Evolutionary conservation across 2,113 vertebrate species (phyloP).

Genomic region (Chunga burmeisteri): DNA sequence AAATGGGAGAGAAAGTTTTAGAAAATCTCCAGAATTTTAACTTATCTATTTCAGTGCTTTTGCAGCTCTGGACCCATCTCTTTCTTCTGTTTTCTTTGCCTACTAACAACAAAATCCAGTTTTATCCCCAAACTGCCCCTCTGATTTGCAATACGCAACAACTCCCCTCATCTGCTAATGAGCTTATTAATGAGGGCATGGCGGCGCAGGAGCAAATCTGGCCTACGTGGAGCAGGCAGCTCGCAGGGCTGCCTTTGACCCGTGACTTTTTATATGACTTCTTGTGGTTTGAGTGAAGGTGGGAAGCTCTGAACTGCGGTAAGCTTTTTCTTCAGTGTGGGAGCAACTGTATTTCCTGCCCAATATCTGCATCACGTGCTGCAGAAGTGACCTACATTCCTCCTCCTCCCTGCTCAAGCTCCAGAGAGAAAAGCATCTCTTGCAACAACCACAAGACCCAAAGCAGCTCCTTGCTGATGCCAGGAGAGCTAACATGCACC

Average conservation of each 20-base stretch:
- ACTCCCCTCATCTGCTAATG: neutral
- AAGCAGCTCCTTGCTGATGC: neutral
- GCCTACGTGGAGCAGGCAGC: neutral
- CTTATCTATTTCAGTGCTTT: neutral
- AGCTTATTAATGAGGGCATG: neutral
- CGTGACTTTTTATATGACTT: slow-evolving; percentile 30
- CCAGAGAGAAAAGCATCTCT: neutral
- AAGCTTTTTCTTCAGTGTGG: slow-evolving; percentile 21
- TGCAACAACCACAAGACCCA: neutral
- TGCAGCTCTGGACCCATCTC: neutral
- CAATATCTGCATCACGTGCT: neutral
- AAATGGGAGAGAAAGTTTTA: neutral
- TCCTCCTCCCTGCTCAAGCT: neutral
- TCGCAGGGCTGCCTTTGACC: slow-evolving; percentile 31
- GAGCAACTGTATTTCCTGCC: slow-evolving; percentile 62
- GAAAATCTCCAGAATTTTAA: neutral
- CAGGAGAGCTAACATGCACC: neutral
- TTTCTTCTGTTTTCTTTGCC: neutral
- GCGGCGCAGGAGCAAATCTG: neutral
- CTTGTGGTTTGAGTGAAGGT: slow-evolving; percentile 66
- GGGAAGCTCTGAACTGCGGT: slow-evolving; percentile 49
- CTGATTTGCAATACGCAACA: neutral
- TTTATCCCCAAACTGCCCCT: neutral
- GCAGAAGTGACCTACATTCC: slow-evolving; percentile 56
- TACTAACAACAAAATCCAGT: neutral